Evolutionary conservation across 2,888 invertebrate genomes (phyloP).

Genomic region (Orthosia gracilis): DNA sequence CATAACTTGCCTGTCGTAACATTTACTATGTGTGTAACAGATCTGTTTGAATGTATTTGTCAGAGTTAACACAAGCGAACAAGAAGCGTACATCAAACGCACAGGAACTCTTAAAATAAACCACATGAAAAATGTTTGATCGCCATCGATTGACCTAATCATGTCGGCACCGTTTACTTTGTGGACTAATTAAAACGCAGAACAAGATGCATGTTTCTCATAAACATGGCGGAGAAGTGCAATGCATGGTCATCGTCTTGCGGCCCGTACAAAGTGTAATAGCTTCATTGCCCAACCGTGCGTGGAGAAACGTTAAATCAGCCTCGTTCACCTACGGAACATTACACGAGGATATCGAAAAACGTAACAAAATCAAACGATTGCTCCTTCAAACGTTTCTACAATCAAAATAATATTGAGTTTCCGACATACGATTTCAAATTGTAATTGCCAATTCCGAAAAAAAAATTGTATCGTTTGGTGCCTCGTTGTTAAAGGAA

Average conservation of each 20-base stretch:
- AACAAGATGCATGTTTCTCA: slow-evolving; percentile 61
- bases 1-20: slow-evolving; percentile 47
- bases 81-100: slow-evolving; percentile 66
- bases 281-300: slow-evolving; percentile 57
- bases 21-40: slow-evolving; percentile 48
- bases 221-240: slow-evolving; percentile 58
- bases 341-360: slow-evolving; percentile 55
- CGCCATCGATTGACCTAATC: slow-evolving; percentile 84
- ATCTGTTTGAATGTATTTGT: slow-evolving; percentile 55
- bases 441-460: slow-evolving; percentile 48
- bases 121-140: slow-evolving; percentile 82
- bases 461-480: slow-evolving; percentile 23
- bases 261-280: slow-evolving; percentile 46
- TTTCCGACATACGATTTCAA: slow-evolving; percentile 45
- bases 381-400: slow-evolving; percentile 52
- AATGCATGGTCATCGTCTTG: slow-evolving; percentile 65
- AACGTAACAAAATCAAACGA: slow-evolving; percentile 43
- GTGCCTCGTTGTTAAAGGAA: slow-evolving; percentile 15
- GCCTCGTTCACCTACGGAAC: slow-evolving; percentile 37
- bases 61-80: slow-evolving; percentile 53
- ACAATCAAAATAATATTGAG: slow-evolving; percentile 55
- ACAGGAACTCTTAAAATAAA: slow-evolving; percentile 74
- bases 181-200: slow-evolving; percentile 78
- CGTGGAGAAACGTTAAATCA: slow-evolving; percentile 49
- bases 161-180: slow-evolving; percentile 79